A percentile compares a stretch with the other conserved stretches of the same genome.
Conservation (phyloP, 1,140 invertebrate species). For the Drosophila guanche region DNA sequence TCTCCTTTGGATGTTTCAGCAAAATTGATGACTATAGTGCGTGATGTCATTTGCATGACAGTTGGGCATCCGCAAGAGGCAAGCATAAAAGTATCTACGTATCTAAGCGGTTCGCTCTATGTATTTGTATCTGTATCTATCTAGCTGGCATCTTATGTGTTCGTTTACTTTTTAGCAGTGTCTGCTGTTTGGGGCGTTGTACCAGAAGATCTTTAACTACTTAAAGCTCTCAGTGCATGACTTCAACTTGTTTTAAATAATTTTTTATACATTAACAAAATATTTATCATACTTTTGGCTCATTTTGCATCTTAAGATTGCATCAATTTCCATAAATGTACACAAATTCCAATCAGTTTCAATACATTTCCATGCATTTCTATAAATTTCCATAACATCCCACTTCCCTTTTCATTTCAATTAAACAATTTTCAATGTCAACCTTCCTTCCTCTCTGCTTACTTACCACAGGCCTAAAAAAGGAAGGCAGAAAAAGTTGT, state of each 20-base stretch:
- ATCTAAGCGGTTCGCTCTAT: slow-evolving; percentile 32
- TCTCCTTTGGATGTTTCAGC: slow-evolving; percentile 17
- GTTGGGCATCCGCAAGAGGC: slow-evolving; percentile 58
- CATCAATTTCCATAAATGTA: not conserved
- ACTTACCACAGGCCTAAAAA: slow-evolving; percentile 26
- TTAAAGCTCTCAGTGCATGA: too few species aligned
- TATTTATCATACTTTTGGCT: not conserved
- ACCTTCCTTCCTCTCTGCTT: not conserved
- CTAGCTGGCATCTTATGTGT: too few species aligned
- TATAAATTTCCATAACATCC: not conserved
- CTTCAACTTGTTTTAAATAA: too few species aligned
- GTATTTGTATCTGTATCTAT: not conserved
- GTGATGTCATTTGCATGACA: slow-evolving; percentile 80
- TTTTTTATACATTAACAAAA: not conserved
- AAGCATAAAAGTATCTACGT: slow-evolving; percentile 49
- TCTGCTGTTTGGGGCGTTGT: too few species aligned
- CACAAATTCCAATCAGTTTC: not conserved
- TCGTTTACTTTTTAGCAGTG: too few species aligned
- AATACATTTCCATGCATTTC: not conserved
- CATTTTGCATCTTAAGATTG: too few species aligned
- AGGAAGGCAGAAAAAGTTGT: slow-evolving; percentile 54
- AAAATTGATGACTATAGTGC: slow-evolving; percentile 81
- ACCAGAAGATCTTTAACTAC: too few species aligned
- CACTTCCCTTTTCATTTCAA: slow-evolving; percentile 17
- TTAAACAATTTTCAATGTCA: slow-evolving; percentile 60